Percentiles rank a stretch among this genome's conserved stretches.
Conservation (phyloP, 2,888 invertebrate species). For the Drosophila borborema region DNA sequence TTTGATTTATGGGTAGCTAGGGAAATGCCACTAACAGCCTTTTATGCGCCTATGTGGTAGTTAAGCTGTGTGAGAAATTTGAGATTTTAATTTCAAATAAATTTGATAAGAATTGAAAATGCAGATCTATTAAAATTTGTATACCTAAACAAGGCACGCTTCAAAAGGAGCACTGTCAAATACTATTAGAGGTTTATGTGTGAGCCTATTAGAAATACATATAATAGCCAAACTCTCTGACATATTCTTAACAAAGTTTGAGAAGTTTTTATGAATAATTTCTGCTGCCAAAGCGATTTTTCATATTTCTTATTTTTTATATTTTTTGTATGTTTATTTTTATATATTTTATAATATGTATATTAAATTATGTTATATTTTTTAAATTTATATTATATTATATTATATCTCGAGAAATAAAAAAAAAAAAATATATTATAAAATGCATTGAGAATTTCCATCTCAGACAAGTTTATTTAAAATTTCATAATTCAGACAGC, state of each 20-base stretch:
- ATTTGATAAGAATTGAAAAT: constrained; percentile 2
- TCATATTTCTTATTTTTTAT: neutral
- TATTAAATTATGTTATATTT: too few relatives aligned
- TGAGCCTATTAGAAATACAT: neutral
- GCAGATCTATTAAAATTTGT: neutral
- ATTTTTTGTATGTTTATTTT: too few relatives aligned
- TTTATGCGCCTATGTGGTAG: constrained; percentile 11
- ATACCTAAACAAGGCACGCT: constrained; percentile 1
- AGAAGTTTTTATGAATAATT: neutral
- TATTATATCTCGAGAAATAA: too few relatives aligned
- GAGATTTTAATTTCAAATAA: constrained; percentile 17
- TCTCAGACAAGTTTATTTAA: too few relatives aligned
- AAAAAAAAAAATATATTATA: too few relatives aligned
- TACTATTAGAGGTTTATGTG: neutral
- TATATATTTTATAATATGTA: too few relatives aligned
- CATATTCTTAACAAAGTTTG: neutral
- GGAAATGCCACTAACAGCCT: constrained; percentile 32
- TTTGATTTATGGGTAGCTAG: constrained; percentile 49
- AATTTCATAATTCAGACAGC: too few relatives aligned
- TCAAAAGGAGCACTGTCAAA: neutral
- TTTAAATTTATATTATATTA: neutral
- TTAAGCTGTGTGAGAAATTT: constrained; percentile 49
- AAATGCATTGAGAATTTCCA: too few relatives aligned
- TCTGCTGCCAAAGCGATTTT: neutral
- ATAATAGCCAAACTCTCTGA: neutral